phyloP scores from a whole-genome alignment of 2,797 vertebrate genomes.

The Gephyroberyx darwinii region DNA sequence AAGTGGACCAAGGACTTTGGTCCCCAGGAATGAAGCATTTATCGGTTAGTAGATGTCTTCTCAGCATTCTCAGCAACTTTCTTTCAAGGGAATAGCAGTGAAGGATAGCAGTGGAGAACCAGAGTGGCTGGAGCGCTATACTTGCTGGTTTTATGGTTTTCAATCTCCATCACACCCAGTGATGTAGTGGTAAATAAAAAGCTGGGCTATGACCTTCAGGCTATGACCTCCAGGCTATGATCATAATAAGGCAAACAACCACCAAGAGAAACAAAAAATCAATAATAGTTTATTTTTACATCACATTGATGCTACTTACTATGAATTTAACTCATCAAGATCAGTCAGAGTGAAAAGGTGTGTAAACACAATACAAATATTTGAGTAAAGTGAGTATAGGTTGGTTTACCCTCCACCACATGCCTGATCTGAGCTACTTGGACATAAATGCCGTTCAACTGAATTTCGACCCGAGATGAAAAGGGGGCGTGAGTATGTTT shows the following conservation, averaged over 20 bases:
- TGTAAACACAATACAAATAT: background rate
- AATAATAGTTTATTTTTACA: too few species aligned
- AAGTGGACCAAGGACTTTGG: background rate
- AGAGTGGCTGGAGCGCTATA: slow-evolving; percentile 1
- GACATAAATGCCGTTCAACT: too few species aligned
- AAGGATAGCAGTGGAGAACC: background rate
- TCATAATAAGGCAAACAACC: background rate
- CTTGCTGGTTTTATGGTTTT: slow-evolving; percentile 11
- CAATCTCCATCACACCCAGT: slow-evolving; percentile 14
- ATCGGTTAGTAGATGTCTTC: background rate
- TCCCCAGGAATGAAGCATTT: background rate
- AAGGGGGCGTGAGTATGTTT: background rate
- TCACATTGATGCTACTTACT: too few species aligned
- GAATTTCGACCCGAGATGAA: too few species aligned
- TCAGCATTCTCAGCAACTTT: background rate
- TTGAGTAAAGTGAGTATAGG: too few species aligned
- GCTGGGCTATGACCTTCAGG: slow-evolving; percentile 4
- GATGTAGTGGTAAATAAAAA: slow-evolving; percentile 33
- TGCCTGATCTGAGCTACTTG: too few species aligned
- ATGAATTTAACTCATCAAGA: too few species aligned
- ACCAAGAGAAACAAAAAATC: too few species aligned
- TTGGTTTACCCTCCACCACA: too few species aligned
- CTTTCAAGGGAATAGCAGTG: slow-evolving; percentile 2
- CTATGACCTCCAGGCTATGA: slow-evolving; percentile 17
- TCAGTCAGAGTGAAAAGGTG: too few species aligned